A percentile compares a stretch with the other conserved stretches of the same genome.
These are phyloP conservation scores for Arrhopalites spinosus DNA, from an alignment of 2,888 invertebrate genomes.

Conservation along the genomic window DNA sequence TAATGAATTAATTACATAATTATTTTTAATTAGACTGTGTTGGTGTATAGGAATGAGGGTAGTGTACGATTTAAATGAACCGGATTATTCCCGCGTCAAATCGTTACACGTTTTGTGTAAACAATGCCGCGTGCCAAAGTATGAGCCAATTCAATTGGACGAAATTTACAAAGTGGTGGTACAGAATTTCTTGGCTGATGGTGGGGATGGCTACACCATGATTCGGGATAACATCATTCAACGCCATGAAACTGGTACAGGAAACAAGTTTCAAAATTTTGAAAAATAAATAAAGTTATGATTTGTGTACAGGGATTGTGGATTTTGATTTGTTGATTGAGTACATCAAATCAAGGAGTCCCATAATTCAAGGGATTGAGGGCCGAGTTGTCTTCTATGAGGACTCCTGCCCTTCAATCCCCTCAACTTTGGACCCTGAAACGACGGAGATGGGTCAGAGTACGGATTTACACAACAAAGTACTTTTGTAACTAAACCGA, in stretches of 20 bases:
- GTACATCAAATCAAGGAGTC: conserved; percentile 67
- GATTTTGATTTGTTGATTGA: conserved; percentile 66
- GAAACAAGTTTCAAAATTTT: too few relatives aligned
- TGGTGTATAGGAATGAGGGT: conserved; percentile 70
- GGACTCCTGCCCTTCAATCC: too few relatives aligned
- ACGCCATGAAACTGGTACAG: conserved; percentile 59
- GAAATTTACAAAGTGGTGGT: conserved; percentile 69
- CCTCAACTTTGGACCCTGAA: too few relatives aligned
- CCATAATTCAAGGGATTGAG: conserved; percentile 69
- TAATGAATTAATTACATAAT: neutral
- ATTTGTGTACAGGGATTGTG: conserved; percentile 60
- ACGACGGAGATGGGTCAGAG: too few relatives aligned
- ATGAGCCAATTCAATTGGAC: conserved; percentile 64
- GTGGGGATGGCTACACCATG: conserved; percentile 75
- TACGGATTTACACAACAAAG: too few relatives aligned
- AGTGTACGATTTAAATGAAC: conserved; percentile 69
- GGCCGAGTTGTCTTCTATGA: too few relatives aligned
- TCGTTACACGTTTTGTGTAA: conserved; percentile 71
- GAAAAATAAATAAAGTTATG: too few relatives aligned
- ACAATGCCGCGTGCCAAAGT: conserved; percentile 68
- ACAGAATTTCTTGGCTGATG: conserved; percentile 69
- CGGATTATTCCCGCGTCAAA: conserved; percentile 69
- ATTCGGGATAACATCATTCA: conserved; percentile 59
- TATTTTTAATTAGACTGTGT: too few relatives aligned
- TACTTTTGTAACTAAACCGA: too few relatives aligned